Percentiles rank a stretch among this genome's conserved stretches.
Conservation (phyloP, 2,888 invertebrate species). For the Tenthredo notha region DNA sequence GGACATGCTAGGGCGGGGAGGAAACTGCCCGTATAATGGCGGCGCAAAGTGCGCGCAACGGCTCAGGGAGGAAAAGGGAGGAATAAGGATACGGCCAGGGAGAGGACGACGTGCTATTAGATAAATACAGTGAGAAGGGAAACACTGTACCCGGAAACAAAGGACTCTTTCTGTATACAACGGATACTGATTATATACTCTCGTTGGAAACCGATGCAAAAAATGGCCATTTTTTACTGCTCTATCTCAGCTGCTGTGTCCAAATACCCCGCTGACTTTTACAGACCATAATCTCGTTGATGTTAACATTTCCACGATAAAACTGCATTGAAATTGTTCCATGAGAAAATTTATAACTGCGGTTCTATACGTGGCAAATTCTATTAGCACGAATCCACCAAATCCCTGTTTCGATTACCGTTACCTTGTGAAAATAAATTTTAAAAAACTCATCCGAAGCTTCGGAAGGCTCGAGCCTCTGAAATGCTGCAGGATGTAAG, state of each 20-base stretch:
- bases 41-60: constrained; percentile 75
- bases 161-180: constrained; percentile 40
- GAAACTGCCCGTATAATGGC: constrained; percentile 77
- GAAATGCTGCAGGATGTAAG: neutral
- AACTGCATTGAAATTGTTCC: neutral
- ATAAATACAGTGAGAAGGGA: constrained; percentile 73
- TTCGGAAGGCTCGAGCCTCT: neutral
- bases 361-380: neutral
- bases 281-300: neutral
- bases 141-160: constrained; percentile 32
- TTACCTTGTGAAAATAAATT: neutral
- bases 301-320: neutral
- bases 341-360: neutral
- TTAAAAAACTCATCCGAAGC: neutral
- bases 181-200: constrained; percentile 34
- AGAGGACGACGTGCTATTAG: constrained; percentile 71
- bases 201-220: constrained; percentile 16
- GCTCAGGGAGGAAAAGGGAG: constrained; percentile 63
- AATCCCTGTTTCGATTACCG: neutral
- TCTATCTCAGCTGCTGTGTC: neutral
- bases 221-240: constrained; percentile 8
- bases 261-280: neutral
- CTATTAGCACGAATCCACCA: neutral
- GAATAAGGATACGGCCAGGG: constrained; percentile 54
- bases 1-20: constrained; percentile 70